These are phyloP conservation scores for Enteromius unitaeniatus DNA, from an alignment of 2,797 vertebrate genomes.

Conservation along the genomic window DNA sequence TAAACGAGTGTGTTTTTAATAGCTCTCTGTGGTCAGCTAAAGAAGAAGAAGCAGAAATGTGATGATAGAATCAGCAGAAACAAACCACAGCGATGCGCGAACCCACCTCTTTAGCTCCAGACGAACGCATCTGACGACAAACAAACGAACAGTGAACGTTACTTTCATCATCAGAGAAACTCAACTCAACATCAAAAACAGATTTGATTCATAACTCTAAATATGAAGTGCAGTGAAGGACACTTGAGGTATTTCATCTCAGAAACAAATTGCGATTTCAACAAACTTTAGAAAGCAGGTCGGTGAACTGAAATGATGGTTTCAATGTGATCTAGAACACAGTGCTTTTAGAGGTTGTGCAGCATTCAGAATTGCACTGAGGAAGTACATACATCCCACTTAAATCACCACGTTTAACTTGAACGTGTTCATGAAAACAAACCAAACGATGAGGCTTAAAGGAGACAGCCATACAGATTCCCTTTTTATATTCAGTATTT, in stretches of 20 bases:
- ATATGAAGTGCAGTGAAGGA: background rate
- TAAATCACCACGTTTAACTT: background rate
- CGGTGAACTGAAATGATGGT: background rate
- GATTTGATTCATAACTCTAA: background rate
- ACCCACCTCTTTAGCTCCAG: slow-evolving; percentile 3
- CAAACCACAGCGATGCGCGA: background rate
- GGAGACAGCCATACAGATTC: background rate
- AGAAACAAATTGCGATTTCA: background rate
- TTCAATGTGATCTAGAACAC: background rate
- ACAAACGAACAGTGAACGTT: background rate
- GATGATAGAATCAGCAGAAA: slow-evolving; percentile 25
- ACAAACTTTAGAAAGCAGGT: background rate
- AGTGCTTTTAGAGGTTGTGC: background rate
- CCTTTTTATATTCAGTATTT: background rate
- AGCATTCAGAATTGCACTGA: background rate
- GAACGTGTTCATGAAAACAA: background rate
- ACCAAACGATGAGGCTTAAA: background rate
- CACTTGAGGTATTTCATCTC: background rate
- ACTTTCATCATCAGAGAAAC: background rate
- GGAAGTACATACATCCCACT: background rate
- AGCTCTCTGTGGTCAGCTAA: slow-evolving; percentile 26
- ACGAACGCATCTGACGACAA: background rate
- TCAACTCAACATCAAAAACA: background rate
- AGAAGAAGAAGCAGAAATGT: slow-evolving; percentile 22
- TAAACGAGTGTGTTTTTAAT: background rate